A percentile compares a stretch with the other conserved stretches of the same genome.
These are phyloP conservation scores for Oreochromis mossambicus DNA, from an alignment of 2,797 vertebrate species.

Conservation along the genomic window DNA sequence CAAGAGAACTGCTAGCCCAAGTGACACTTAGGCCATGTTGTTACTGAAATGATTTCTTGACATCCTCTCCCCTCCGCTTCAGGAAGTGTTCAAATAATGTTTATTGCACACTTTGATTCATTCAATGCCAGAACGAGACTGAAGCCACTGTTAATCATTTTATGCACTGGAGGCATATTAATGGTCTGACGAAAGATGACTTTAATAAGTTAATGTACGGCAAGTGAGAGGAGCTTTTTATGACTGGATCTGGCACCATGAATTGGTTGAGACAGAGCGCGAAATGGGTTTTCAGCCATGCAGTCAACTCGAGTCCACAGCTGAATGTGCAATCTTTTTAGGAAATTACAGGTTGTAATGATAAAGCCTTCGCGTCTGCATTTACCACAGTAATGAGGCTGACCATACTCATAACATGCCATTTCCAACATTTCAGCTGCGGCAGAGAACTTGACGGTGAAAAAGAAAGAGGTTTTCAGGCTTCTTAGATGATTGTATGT, in stretches of 20 bases:
- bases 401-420: background rate
- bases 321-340: conserved; percentile 37
- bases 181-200: conserved; percentile 29
- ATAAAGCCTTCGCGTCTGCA: conserved; percentile 14
- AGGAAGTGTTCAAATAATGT: conserved; percentile 40
- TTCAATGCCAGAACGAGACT: conserved; percentile 24
- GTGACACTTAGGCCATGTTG: conserved; percentile 39
- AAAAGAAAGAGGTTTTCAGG: background rate
- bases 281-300: conserved; percentile 28
- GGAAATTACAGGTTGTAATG: conserved; percentile 45
- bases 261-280: conserved; percentile 35
- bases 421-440: conserved; percentile 12
- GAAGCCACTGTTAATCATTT: conserved; percentile 47
- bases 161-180: conserved; percentile 37
- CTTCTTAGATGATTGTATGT: conserved; percentile 17
- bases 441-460: background rate
- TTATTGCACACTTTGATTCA: conserved; percentile 52
- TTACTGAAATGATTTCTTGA: conserved; percentile 34
- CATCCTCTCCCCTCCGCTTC: background rate
- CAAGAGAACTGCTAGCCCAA: conserved; percentile 6
- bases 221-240: conserved; percentile 26
- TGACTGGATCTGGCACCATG: conserved; percentile 23
- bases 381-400: conserved; percentile 31
- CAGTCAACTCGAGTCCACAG: conserved; percentile 5
- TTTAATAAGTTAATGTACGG: conserved; percentile 60